Evolutionary conservation across 1,140 invertebrate genomes (phyloP).

Genomic region (Pseudomyrmex concolor): DNA sequence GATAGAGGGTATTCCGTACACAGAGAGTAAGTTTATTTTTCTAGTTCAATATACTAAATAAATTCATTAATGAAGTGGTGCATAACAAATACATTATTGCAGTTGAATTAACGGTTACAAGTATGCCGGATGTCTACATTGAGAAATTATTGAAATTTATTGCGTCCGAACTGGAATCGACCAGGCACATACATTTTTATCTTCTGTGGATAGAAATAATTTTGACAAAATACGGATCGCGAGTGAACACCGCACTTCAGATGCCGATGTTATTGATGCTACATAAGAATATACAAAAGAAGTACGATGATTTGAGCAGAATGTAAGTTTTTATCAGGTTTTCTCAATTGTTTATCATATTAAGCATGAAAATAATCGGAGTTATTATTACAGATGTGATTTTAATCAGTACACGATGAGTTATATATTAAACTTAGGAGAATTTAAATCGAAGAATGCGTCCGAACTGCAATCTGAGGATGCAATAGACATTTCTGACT

Average conservation of each 20-base stretch:
- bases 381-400: conserved; percentile 89
- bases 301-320: conserved; percentile 93
- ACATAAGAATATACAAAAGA: conserved; percentile 92
- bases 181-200: conserved; percentile 95
- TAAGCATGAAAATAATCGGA: conserved; percentile 1
- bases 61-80: conserved; percentile 30
- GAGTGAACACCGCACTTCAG: conserved; percentile 85
- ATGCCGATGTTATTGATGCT: conserved; percentile 89
- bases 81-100: conserved; percentile 78
- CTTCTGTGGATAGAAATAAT: conserved; percentile 91
- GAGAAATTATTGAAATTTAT: conserved; percentile 90
- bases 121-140: conserved; percentile 90
- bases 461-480: conserved; percentile 77
- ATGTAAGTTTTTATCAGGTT: conserved; percentile 88
- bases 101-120: conserved; percentile 91
- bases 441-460: conserved; percentile 55
- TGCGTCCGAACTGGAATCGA: conserved; percentile 89
- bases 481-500: conserved; percentile 79
- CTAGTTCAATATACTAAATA: not conserved
- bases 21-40: conserved; percentile 88
- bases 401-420: conserved; percentile 92
- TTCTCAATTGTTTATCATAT: conserved; percentile 49
- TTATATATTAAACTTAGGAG: conserved; percentile 87
- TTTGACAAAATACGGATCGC: conserved; percentile 87
- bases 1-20: conserved; percentile 92